Base-by-base conservation (phyloP, 2,797 vertebrate species). In the Nannoperca australis region DNA sequence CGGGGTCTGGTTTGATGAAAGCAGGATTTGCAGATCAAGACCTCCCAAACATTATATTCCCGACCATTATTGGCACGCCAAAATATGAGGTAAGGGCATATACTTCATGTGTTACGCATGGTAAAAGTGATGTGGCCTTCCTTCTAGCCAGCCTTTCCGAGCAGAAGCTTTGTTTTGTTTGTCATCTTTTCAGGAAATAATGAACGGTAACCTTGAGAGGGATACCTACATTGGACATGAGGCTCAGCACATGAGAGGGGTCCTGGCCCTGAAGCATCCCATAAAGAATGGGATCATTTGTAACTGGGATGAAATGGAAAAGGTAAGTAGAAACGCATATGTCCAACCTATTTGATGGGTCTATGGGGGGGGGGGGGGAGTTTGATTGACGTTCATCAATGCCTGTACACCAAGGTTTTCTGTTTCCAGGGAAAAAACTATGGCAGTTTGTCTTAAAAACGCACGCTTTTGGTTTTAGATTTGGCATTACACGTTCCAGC, bases 281-380 rank as follows among this genome's bases (percentile, higher is more conserved):
- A 94, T 95, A 55, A 93, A 91, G 78, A 93, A 94, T 2, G 95
- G 95, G 3, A 72, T 94, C 13, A 86, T 96, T 51, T 61, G 40
- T 1, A 94, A 93, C 93, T 96, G 95, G 95, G 94, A 96, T 42
- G 93, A 95, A 15, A 95, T 96, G 93, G 95, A 96, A 87, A 93
- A 93, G 90, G 95, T 95, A 30, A 61, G 30, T 34, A 6, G 11
- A 5, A 11, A 8, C 20, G 20, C 18, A 5, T 20, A 7, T 20
- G 24, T 3, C 20, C 1, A 8, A 55, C 36, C 10, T 42, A 4
- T 15, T 3, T 15, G 10, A 40, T 17, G 60, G 20, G 10, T 27
- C 14, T 27, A 27, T 27, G 24, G 24, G 24, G 24, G 24, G 24
- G 24, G 24, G 24, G 24, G 24, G 24, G 24, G 24, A 2, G 24